Percentiles rank a stretch among this genome's conserved stretches.
Evolutionary conservation across 2,888 invertebrate genomes (phyloP).

Genomic region (Apamea anceps): DNA sequence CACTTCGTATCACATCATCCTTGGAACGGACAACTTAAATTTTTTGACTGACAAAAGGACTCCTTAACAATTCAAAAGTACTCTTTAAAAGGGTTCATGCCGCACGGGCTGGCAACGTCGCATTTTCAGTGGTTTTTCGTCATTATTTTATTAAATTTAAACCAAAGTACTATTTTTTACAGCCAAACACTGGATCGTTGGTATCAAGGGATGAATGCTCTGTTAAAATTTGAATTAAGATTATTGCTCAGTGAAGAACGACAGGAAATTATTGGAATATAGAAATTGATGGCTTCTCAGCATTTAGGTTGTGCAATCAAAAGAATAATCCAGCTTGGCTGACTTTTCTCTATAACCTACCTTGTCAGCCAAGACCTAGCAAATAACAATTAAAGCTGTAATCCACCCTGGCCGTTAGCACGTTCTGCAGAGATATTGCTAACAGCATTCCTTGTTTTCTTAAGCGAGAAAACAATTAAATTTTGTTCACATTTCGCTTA

Average conservation of each 20-base stretch:
- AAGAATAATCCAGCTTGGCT: background rate
- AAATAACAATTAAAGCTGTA: constrained; percentile 32
- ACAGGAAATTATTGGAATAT: background rate
- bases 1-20: too few relatives aligned
- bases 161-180: too few relatives aligned
- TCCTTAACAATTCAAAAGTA: too few relatives aligned
- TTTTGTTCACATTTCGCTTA: constrained; percentile 44
- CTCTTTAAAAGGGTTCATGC: too few relatives aligned
- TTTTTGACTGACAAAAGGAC: too few relatives aligned
- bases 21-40: too few relatives aligned
- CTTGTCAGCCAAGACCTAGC: background rate
- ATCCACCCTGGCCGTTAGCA: constrained; percentile 21
- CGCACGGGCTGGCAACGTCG: too few relatives aligned
- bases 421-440: constrained; percentile 41
- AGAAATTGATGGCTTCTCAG: background rate
- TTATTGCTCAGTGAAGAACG: background rate
- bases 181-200: too few relatives aligned
- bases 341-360: background rate
- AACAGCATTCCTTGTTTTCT: constrained; percentile 30
- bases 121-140: too few relatives aligned
- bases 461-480: constrained; percentile 45
- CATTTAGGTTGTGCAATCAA: background rate
- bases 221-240: background rate
- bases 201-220: background rate
- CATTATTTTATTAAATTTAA: too few relatives aligned